These are phyloP conservation scores for Hipposideros armiger DNA, from an alignment of 2,113 vertebrate genomes.

Conservation along the genomic window DNA sequence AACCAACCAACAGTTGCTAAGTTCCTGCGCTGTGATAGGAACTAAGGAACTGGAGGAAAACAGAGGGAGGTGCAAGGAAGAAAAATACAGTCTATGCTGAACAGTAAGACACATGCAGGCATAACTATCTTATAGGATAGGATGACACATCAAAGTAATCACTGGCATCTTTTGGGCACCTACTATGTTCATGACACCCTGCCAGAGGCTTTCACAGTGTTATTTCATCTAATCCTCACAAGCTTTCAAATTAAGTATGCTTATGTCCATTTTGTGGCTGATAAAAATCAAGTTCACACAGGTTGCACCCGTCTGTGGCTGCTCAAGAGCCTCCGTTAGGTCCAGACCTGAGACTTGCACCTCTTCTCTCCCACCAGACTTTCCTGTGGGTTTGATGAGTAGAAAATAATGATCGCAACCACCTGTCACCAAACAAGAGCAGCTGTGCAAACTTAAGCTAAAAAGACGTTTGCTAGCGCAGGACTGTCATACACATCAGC, in stretches of 20 bases:
- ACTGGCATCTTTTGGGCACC: background rate
- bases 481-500: constrained; percentile 28
- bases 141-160: background rate
- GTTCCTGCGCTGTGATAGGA: background rate
- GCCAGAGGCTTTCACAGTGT: background rate
- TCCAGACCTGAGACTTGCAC: background rate
- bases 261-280: background rate
- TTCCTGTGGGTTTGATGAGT: background rate
- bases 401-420: constrained; percentile 64
- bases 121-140: background rate
- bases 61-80: background rate
- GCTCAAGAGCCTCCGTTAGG: background rate
- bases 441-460: constrained; percentile 43
- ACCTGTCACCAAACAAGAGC: constrained; percentile 42
- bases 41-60: background rate
- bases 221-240: background rate
- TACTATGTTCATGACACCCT: background rate
- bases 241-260: background rate
- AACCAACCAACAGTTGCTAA: background rate
- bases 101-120: background rate
- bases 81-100: background rate
- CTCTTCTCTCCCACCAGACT: background rate
- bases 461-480: constrained; percentile 51
- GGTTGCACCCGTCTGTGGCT: background rate
- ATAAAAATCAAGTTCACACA: constrained; percentile 48